Evolutionary conservation across 2,797 vertebrate genomes (phyloP), one percentile per base, ranked within the genome.

Genomic region (Hozukius guyotensis): DNA sequence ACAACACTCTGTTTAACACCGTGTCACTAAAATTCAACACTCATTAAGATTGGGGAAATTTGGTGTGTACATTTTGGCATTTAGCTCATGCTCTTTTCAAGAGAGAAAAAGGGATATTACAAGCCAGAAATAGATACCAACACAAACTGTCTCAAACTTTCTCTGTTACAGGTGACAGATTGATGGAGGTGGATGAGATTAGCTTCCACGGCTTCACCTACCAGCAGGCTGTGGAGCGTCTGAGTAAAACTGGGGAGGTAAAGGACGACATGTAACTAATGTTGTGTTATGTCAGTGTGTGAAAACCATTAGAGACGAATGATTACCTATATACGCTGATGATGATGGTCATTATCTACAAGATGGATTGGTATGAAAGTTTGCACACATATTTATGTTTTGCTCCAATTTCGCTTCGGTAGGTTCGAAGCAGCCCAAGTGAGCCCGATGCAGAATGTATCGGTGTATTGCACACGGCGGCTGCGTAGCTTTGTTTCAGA

Each of bases 161-260:
- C 46, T 75, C 11, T 29, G 6, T 62, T 31, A 5, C 79, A 97
- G 97, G 96, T 61, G 97, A 98, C 87, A 87, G 95, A 55, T 86
- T 97, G 42, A 56, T 97, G 82, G 95, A 97, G 83, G 97, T 98
- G 66, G 95, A 98, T 16, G 95, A 96, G 24, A 81, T 90, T 60
- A 95, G 92, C 85, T 94, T 97, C 55, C 94, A 94, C 2, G 94
- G 94, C 46, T 94, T 97, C 86, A 97, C 95, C 6, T 96, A 97
- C 82, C 96, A 95, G 81, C 96, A 97, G 84, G 97, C 97, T 25
- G 96, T 97, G 89, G 96, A 96, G 64, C 93, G 89, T 75, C 94
- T 98, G 63, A 95, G 95, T 82, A 96, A 95, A 80, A 96, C 97
- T 12, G 94, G 93, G 36, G 94, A 97, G 96, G 97, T 97, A 87